Evolutionary conservation across 2,797 vertebrate genomes (phyloP), one percentile per base, ranked within the genome.

Genomic region (Anableps anableps): DNA sequence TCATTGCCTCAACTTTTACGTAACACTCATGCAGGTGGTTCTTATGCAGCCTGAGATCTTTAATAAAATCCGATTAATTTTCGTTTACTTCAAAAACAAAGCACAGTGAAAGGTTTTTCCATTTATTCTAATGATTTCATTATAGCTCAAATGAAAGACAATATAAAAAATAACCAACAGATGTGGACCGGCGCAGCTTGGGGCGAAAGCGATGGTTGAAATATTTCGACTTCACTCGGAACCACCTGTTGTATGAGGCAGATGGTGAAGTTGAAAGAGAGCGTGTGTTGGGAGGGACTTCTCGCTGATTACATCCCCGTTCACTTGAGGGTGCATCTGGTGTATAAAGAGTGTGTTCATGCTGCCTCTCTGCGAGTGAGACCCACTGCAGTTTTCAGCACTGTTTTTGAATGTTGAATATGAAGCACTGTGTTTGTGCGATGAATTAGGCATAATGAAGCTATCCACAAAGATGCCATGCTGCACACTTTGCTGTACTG

Each of bases 281-380:
- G 85, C 72, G 87, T 82, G 85, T 85, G 82, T 75, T 77, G 70
- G 80, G 86, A 83, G 87, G 89, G 89, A 88, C 87, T 80, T 88
- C 78, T 86, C 80, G 36, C 80, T 91, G 90, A 91, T 89, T 90
- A 86, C 84, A 80, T 90, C 84, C 83, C 86, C 51, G 45, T 89
- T 91, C 89, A 91, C 86, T 88, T 66, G 78, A 89, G 85, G 85
- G 76, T 91, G 81, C 92, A 93, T 94, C 93, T 92, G 93, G 47
- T 86, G 85, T 74, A 80, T 87, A 79, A 81, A 84, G 87, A 92
- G 86, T 84, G 75, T 91, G 86, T 86, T 91, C 80, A 79, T 55
- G 78, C 64, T 83, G 80, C 79, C 72, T 87, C 82, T 84, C 81
- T 72, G 47, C 51, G 23, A 88, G 83, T 8, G 34, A 77, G 66